These are phyloP conservation scores for Agriopis leucophaearia DNA, from an alignment of 2,888 invertebrate species.

Conservation along the genomic window DNA sequence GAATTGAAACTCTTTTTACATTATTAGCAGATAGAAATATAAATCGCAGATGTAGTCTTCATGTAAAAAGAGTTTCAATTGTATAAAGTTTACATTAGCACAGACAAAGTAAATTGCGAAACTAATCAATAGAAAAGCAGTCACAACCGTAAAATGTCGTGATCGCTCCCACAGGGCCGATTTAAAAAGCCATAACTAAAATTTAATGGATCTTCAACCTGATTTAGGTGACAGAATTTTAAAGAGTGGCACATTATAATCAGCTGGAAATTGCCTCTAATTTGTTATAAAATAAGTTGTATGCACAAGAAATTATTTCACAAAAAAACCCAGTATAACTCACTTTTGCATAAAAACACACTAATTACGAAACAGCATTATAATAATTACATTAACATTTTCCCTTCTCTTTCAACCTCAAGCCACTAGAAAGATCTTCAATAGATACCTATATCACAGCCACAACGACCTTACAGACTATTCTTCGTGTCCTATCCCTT, in stretches of 20 bases:
- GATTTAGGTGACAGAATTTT: conserved; percentile 11
- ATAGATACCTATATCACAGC: conserved; percentile 27
- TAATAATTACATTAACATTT: conserved; percentile 4
- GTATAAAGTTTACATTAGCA: neutral
- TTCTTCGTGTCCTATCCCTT: conserved; percentile 46
- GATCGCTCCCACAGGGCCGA: conserved; percentile 4
- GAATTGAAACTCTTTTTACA: too few relatives aligned
- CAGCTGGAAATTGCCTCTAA: neutral
- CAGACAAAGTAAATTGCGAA: neutral
- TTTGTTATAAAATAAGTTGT: too few relatives aligned
- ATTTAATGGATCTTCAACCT: conserved; percentile 8
- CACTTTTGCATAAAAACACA: too few relatives aligned
- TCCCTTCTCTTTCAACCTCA: conserved; percentile 24
- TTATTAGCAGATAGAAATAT: too few relatives aligned
- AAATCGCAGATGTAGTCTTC: too few relatives aligned
- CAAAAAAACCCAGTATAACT: too few relatives aligned
- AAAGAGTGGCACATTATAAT: neutral
- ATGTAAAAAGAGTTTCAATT: too few relatives aligned
- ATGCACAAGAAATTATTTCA: too few relatives aligned
- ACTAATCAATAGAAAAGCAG: conserved; percentile 1
- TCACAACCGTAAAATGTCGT: conserved; percentile 4
- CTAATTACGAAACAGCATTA: neutral
- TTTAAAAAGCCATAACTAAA: conserved; percentile 17
- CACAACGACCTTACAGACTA: conserved; percentile 29
- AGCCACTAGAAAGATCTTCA: conserved; percentile 12